Evolutionary conservation across 2,888 invertebrate species (phyloP), one percentile per base, ranked within the genome.

Genomic region (Chirona hameri): DNA sequence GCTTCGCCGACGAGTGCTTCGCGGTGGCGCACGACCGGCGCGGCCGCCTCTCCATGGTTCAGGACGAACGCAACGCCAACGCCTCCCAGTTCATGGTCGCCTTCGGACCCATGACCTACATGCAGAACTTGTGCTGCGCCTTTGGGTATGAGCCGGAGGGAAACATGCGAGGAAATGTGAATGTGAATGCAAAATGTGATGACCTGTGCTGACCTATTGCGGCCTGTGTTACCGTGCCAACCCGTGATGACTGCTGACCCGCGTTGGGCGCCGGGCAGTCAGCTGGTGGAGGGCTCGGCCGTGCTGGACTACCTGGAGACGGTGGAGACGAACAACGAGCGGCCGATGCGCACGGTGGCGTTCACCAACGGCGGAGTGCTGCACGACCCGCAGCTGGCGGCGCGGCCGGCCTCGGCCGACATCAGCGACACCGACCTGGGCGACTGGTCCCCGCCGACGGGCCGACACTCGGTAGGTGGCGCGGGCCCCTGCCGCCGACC

Each of bases 1-100:
- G 87, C 0, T 87, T 91, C 86, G 87, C 88, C 24, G 93, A 93
- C 86, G 94, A 94, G 87, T 92, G 92, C 85, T 93, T 92, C 87
- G 90, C 90, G 24, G 88, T 93, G 46, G 90, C 90, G 0, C 92
- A 92, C 86, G 90, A 92, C 85, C 89, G 90, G 86, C 89, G 93
- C 83, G 94, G 94, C 0, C 90, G 93, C 21, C 87, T 94, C n/a
- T 92, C 92, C 29, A 93, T 93, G 92, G 92, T 92, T 82, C 93
- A 93, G 87, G 90, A 90, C 87, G 92, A 91, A 81, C 90, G 91
- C 84, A 91, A 93, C 86, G 90, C 91, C 84, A 93, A 93, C 87
- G 91, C 90, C 9, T 92, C 92, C 1, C 93, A 93, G 88, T 93
- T 93, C 87, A 91, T 91, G 86, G 89, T 94, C 27, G 89, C 92